Evolutionary conservation across 2,888 invertebrate genomes (phyloP).

Genomic region (Eurois occulta): DNA sequence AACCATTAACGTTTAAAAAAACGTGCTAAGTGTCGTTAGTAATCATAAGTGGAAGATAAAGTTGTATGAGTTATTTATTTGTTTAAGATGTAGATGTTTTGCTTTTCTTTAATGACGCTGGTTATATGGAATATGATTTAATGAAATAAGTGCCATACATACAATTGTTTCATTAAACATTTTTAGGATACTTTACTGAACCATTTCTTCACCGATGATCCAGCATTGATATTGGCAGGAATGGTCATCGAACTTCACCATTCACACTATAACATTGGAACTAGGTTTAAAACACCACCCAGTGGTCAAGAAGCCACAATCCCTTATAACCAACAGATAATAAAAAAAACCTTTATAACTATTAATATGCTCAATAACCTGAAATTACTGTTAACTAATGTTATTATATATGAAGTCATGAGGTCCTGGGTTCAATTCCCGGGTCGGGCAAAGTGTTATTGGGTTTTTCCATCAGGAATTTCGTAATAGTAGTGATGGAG

Average conservation of each 20-base stretch:
- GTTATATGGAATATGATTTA: background rate
- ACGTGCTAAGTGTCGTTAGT: conserved; percentile 44
- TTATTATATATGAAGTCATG: background rate
- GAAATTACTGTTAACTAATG: no score
- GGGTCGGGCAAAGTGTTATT: background rate
- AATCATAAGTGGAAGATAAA: conserved; percentile 49
- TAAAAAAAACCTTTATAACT: no score
- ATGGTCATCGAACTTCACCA: background rate
- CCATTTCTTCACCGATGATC: background rate
- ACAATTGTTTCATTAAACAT: background rate
- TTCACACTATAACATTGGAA: background rate
- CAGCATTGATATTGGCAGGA: no score
- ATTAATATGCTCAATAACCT: no score
- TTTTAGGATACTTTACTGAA: background rate
- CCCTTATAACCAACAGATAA: no score
- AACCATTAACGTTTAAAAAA: conserved; percentile 56
- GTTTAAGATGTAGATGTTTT: conserved; percentile 13
- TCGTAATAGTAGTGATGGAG: background rate
- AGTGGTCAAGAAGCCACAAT: background rate
- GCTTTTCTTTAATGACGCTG: conserved; percentile 1
- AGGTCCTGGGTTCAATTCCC: background rate
- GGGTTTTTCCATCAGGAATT: background rate
- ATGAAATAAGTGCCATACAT: background rate
- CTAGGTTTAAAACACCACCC: background rate
- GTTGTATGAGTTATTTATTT: conserved; percentile 43